Base-by-base conservation (phyloP, 2,797 vertebrate species). In the Sebastolobus alascanus region DNA sequence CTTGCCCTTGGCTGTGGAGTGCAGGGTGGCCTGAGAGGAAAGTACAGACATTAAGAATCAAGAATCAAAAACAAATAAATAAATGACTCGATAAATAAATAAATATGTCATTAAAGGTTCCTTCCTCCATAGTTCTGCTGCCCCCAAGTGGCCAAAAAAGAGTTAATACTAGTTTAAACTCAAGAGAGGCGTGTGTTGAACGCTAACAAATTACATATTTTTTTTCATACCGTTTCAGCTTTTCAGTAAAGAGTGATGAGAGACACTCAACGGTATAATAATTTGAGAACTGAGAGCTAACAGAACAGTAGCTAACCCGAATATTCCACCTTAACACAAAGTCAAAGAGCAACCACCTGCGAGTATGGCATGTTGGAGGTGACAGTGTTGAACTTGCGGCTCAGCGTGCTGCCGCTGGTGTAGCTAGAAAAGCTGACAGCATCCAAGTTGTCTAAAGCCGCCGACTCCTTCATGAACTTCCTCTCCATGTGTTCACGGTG, bases 401-500 rank as follows among this genome's bases (percentile, higher is more conserved):
- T 97, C 85, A 96, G 86, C 0, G 95, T 95, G 92, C 96, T 96
- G 85, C 93, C 27, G 82, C 97, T 97, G 20, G 95, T 96, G 84
- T 95, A 97, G 92, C 96, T 97, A 20, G 96, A 97, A 79, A 98
- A 96, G 91, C 98, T 98, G 88, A 97, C 94, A 5, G 97, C 94
- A 16, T 98, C 97, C 0, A 96, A 89, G 81, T 93, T 94, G 84
- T 98, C 97, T 0, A 94, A 91, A 76, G 95, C 94, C 40, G 96
- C 95, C 10, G 92, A 76, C 76, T 95, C 95, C 81, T 92, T 94
- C 84, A 84, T 89, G 95, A 97, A 97, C 79, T 90, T 95, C 80
- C 95, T 96, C 93, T 98, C 97, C 98, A 98, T 97, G 29, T 94
- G 96, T 59, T 97, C 91, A 0, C 96, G 97, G 91, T 99, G 97